These are phyloP conservation scores for Tyria jacobaeae DNA, from an alignment of 2,888 invertebrate species.

Conservation along the genomic window DNA sequence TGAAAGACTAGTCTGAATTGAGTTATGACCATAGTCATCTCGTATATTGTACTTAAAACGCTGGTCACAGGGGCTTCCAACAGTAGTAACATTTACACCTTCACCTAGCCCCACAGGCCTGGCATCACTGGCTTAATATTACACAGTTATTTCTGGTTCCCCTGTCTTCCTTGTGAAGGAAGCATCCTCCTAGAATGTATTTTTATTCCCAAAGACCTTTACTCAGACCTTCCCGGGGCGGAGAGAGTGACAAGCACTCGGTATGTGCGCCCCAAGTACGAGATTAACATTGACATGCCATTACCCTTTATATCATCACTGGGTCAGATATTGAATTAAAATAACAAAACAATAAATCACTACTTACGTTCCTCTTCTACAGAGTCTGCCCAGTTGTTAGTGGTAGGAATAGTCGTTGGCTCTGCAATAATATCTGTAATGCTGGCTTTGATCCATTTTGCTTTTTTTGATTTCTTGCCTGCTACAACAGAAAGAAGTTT, in stretches of 20 bases:
- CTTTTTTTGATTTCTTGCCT: slow-evolving; percentile 95
- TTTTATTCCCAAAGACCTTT: slow-evolving; percentile 82
- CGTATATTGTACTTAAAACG: slow-evolving; percentile 92
- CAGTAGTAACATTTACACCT: slow-evolving; percentile 78
- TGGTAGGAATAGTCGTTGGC: slow-evolving; percentile 86
- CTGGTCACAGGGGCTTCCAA: slow-evolving; percentile 91
- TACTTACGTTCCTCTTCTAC: slow-evolving; percentile 93
- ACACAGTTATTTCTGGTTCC: slow-evolving; percentile 91
- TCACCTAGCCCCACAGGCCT: slow-evolving; percentile 74
- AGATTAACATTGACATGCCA: slow-evolving; percentile 90
- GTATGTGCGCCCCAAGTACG: slow-evolving; percentile 90
- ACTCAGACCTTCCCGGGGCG: slow-evolving; percentile 95
- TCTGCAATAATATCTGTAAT: slow-evolving; percentile 94
- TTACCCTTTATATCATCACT: slow-evolving; percentile 81
- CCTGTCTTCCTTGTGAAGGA: slow-evolving; percentile 88
- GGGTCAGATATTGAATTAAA: slow-evolving; percentile 53
- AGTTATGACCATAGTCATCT: slow-evolving; percentile 90
- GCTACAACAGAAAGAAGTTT: slow-evolving; percentile 52
- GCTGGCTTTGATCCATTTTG: slow-evolving; percentile 93
- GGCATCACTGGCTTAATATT: slow-evolving; percentile 84
- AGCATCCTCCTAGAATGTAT: slow-evolving; percentile 91
- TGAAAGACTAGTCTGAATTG: slow-evolving; percentile 95
- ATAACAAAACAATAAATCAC: slow-evolving; percentile 8
- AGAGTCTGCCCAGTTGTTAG: slow-evolving; percentile 93
- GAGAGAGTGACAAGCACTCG: slow-evolving; percentile 86